Conservation (phyloP, 2,888 invertebrate genomes). For the Cryptocephalus moraei region DNA sequence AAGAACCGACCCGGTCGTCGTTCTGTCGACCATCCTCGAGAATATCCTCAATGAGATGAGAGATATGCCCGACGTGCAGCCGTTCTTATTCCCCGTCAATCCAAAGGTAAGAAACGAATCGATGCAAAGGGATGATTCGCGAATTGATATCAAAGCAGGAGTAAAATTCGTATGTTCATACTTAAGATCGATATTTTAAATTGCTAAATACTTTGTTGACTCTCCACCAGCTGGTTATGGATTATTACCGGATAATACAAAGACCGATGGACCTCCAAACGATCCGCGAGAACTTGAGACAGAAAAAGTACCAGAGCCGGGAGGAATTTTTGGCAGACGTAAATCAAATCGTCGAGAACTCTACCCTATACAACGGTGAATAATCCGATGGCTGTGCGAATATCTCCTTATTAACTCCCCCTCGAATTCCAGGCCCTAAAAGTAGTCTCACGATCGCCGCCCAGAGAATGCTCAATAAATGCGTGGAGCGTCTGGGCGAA, state of each 20-base stretch:
- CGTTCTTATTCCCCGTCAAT: slow-evolving; percentile 91
- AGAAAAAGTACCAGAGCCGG: slow-evolving; percentile 88
- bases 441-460: slow-evolving; percentile 80
- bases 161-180: too few species aligned
- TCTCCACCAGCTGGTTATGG: slow-evolving; percentile 69
- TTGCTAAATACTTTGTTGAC: slow-evolving; percentile 5
- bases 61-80: slow-evolving; percentile 82
- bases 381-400: neutral
- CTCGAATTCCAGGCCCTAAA: slow-evolving; percentile 52
- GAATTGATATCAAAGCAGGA: too few species aligned
- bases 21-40: slow-evolving; percentile 83
- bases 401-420: neutral
- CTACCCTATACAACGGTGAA: slow-evolving; percentile 79
- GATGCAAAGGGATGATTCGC: too few species aligned
- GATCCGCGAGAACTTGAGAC: slow-evolving; percentile 80
- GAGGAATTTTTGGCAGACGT: slow-evolving; percentile 93
- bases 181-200: neutral
- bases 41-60: slow-evolving; percentile 87
- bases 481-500: slow-evolving; percentile 78
- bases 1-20: slow-evolving; percentile 93
- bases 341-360: slow-evolving; percentile 93
- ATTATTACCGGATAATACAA: slow-evolving; percentile 86
- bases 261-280: slow-evolving; percentile 96
- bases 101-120: slow-evolving; percentile 53
- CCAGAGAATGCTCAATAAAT: slow-evolving; percentile 78